Conservation (phyloP, 2,113 vertebrate species). For the Anas platyrhynchos region DNA sequence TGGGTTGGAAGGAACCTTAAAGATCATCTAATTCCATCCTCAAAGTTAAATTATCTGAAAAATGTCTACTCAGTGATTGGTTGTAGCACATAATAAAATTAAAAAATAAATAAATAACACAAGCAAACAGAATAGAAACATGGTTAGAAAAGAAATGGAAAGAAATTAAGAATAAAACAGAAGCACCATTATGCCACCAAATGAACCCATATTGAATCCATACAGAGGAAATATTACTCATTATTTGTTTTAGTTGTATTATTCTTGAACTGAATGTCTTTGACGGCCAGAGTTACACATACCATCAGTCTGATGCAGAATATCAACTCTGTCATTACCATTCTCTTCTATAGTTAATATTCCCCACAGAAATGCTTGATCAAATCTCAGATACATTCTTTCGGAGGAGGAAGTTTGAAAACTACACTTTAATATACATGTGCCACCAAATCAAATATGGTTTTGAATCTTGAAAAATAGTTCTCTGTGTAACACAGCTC, state of each 20-base stretch:
- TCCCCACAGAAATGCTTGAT: background rate
- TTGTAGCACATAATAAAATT: background rate
- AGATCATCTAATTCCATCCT: no score
- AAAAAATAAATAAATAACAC: background rate
- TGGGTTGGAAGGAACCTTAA: no score
- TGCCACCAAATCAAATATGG: background rate
- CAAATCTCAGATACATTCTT: background rate
- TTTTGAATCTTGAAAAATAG: background rate
- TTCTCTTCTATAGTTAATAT: background rate
- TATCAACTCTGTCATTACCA: background rate
- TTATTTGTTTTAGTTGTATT: background rate
- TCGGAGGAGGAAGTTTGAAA: background rate
- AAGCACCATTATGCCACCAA: background rate
- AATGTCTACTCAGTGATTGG: background rate
- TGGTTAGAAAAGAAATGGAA: background rate
- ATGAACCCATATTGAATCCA: background rate
- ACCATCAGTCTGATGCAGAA: background rate
- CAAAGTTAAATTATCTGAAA: background rate
- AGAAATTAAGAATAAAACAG: background rate
- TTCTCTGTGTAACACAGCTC: background rate
- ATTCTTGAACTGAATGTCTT: background rate
- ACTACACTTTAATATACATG: background rate
- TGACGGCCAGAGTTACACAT: background rate
- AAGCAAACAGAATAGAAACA: background rate
- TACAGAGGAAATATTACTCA: background rate